These are phyloP conservation scores for Melinopterus prodromus DNA, from an alignment of 2,888 invertebrate species.

Conservation along the genomic window DNA sequence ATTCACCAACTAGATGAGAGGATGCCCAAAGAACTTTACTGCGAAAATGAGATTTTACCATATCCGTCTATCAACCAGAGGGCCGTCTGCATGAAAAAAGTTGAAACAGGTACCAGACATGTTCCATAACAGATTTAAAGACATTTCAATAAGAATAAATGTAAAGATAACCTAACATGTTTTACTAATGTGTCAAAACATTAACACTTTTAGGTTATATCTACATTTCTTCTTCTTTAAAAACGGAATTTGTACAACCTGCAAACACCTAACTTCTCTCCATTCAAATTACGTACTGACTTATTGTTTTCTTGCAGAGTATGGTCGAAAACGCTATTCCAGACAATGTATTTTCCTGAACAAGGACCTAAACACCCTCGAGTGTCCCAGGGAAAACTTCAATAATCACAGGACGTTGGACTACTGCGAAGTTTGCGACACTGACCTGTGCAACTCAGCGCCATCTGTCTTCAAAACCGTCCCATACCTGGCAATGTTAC, in stretches of 20 bases:
- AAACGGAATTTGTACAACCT: no score
- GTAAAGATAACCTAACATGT: no score
- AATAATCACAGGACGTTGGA: constrained; percentile 64
- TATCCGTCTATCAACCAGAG: constrained; percentile 36
- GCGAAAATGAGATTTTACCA: constrained; percentile 28
- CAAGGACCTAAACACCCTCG: constrained; percentile 63
- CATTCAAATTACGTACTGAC: no score
- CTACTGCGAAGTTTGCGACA: constrained; percentile 74
- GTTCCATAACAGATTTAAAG: constrained; percentile 46
- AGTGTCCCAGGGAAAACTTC: constrained; percentile 62
- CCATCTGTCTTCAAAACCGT: constrained; percentile 38
- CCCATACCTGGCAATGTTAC: neutral
- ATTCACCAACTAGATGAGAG: constrained; percentile 38
- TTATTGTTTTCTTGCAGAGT: constrained; percentile 60
- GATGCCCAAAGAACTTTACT: constrained; percentile 38
- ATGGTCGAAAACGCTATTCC: constrained; percentile 63
- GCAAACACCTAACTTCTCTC: no score
- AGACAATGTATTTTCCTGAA: constrained; percentile 70
- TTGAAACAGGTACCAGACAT: constrained; percentile 70
- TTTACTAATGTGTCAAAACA: no score
- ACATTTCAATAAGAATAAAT: no score
- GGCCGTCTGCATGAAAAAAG: constrained; percentile 78
- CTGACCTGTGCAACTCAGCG: constrained; percentile 70
- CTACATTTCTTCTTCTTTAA: no score
- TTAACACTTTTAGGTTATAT: no score